Percentiles rank a stretch among this genome's conserved stretches.
Conservation (phyloP, 2,113 vertebrate genomes). For the Megaceryle torquata region DNA sequence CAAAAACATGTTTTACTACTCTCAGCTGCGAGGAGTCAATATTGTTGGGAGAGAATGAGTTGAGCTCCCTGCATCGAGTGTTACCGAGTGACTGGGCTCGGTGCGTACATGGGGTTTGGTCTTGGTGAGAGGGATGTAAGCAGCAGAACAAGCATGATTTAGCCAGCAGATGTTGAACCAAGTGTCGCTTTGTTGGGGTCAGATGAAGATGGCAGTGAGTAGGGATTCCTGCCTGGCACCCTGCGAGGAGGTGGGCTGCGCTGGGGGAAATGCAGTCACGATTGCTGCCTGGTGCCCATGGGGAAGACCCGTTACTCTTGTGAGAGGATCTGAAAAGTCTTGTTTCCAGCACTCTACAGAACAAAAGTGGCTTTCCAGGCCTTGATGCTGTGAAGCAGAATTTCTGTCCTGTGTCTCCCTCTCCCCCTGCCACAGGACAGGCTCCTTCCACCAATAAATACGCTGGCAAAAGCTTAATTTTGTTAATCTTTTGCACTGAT, state of each 20-base stretch:
- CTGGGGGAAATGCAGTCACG: neutral
- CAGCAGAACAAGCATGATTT: neutral
- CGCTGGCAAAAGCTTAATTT: neutral
- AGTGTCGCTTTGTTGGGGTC: neutral
- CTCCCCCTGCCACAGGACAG: neutral
- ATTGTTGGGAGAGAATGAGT: neutral
- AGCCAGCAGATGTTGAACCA: neutral
- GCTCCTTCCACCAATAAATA: neutral
- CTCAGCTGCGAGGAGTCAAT: neutral
- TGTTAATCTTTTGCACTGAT: neutral
- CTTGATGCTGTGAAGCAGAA: neutral
- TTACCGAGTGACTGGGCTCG: rapidly evolving
- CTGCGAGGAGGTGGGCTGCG: rapidly evolving
- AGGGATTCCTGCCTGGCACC: neutral
- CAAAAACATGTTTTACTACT: constrained; percentile 58
- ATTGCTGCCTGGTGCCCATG: neutral
- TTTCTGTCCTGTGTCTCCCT: neutral
- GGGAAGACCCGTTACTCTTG: rapidly evolving
- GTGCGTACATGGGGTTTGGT: neutral
- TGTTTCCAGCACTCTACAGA: neutral
- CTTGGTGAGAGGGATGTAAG: neutral
- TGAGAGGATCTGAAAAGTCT: neutral
- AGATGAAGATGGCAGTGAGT: rapidly evolving
- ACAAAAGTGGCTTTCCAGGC: neutral
- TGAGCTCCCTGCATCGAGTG: neutral